Evolutionary conservation across 2,888 invertebrate species (phyloP), one percentile per base, ranked within the genome.

Genomic region (Athetis lepigone): DNA sequence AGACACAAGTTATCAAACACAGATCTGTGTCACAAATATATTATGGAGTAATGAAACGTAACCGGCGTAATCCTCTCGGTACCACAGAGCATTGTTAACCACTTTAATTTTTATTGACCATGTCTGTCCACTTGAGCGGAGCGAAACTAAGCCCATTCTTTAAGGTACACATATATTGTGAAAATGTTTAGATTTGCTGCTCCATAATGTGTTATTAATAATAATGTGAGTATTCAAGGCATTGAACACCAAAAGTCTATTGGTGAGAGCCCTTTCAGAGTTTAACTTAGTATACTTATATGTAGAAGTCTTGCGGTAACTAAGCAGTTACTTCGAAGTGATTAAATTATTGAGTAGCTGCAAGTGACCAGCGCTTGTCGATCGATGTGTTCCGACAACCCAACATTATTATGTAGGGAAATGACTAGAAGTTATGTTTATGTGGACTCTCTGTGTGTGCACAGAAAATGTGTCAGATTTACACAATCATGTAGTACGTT

Each of bases 71-170:
- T 63, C 21, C 25, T 39, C 36, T 51, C 47, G 16, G 18, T 33
- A 25, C 33, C 42, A 27, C 16, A 18, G 19, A 37, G 36, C 52
- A 54, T 69, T 70, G 75, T 68, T 18, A 54, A 4, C 8, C 60
- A 70, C 74, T 74, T 54, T 7, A 36, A 36, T 40, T 46, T n/a
- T 67, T 36, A 69, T 70, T 68, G 52, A 29, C 11, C 18, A 27
- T 33, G 16, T 19, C 25, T 37, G 18, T 16, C 23, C 29, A 37
- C 9, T 58, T 58, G 19, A 47, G 21, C 21, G 18, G 9, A n/a
- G 16, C 16, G 16, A 33, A 29, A 47, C 46, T 29, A n/a, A 46
- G 7, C 36, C n/a, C n/a, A n/a, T n/a, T n/a, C n/a, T n/a, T n/a
- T n/a, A n/a, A n/a, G n/a, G n/a, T n/a, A n/a, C n/a, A n/a, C n/a